phyloP scores from a whole-genome alignment of 1,140 invertebrate species.

The Pissodes strobi region DNA sequence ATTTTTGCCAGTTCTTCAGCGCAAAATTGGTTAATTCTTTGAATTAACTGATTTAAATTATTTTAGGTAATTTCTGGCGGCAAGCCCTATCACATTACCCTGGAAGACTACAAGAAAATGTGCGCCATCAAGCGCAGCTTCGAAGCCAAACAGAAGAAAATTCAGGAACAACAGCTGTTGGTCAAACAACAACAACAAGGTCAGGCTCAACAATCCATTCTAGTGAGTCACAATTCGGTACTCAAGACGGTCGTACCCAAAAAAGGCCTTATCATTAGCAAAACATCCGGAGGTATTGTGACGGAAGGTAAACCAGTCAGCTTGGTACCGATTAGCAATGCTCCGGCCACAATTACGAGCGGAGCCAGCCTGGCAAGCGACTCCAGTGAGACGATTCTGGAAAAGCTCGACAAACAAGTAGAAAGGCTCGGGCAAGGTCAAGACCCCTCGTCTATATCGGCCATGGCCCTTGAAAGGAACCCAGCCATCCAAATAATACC shows the following conservation, averaged over 20 bases:
- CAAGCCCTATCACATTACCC: constrained; percentile 69
- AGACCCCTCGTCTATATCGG: constrained; percentile 23
- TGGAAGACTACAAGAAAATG: constrained; percentile 73
- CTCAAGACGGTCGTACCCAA: constrained; percentile 43
- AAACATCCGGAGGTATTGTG: constrained; percentile 33
- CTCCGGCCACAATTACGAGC: constrained; percentile 12
- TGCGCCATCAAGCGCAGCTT: constrained; percentile 65
- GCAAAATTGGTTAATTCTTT: neutral
- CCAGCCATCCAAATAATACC: constrained; percentile 58
- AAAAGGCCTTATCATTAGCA: constrained; percentile 44
- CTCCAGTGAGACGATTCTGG: constrained; percentile 44
- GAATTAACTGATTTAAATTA: neutral
- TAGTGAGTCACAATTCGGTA: constrained; percentile 42
- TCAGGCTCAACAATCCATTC: constrained; percentile 5
- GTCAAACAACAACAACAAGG: constrained; percentile 22
- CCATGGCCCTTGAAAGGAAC: constrained; percentile 16
- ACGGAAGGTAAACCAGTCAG: constrained; percentile 22
- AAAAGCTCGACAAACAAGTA: constrained; percentile 49
- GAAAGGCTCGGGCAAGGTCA: constrained; percentile 47
- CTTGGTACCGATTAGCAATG: constrained; percentile 12
- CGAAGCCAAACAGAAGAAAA: constrained; percentile 63
- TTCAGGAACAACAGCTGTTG: constrained; percentile 41
- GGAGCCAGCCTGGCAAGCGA: no score
- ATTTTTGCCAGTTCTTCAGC: no score
- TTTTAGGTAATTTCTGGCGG: constrained; percentile 66